Evolutionary conservation across 1,140 invertebrate genomes (phyloP).

Genomic region (Panagrolaimus sp.): DNA sequence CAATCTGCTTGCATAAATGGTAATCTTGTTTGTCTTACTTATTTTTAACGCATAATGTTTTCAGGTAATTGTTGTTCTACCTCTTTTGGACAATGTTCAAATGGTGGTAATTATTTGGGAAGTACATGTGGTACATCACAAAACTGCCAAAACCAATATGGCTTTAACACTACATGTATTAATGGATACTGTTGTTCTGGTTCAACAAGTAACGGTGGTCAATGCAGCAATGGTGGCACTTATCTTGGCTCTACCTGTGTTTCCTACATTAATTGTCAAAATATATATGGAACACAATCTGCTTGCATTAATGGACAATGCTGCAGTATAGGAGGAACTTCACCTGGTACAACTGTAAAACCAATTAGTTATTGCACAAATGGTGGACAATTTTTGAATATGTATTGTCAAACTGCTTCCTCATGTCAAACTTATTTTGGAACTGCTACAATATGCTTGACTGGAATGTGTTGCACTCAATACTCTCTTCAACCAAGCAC

Average conservation of each 20-base stretch:
- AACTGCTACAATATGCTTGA: background rate
- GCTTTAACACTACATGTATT: background rate
- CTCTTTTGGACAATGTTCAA: background rate
- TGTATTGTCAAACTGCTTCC: background rate
- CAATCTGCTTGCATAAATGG: too few species aligned
- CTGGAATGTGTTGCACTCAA: slow-evolving; percentile 1
- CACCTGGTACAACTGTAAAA: background rate
- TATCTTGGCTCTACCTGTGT: background rate
- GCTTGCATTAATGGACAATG: slow-evolving; percentile 6
- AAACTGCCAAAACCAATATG: background rate
- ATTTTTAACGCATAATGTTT: too few species aligned
- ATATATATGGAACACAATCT: background rate
- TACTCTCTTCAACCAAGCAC: background rate
- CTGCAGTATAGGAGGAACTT: background rate
- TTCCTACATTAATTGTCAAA: background rate
- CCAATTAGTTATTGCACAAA: background rate
- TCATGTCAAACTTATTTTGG: slow-evolving; percentile 7
- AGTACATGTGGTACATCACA: background rate
- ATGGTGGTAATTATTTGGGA: background rate
- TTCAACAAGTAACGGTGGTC: background rate
- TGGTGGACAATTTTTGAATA: slow-evolving; percentile 4
- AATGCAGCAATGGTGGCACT: slow-evolving; percentile 4
- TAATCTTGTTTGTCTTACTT: too few species aligned
- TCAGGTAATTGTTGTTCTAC: too few species aligned
- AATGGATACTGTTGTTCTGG: slow-evolving; percentile 4